phyloP scores from a whole-genome alignment of 2,797 vertebrate genomes.

The Spinus olivaceus region DNA sequence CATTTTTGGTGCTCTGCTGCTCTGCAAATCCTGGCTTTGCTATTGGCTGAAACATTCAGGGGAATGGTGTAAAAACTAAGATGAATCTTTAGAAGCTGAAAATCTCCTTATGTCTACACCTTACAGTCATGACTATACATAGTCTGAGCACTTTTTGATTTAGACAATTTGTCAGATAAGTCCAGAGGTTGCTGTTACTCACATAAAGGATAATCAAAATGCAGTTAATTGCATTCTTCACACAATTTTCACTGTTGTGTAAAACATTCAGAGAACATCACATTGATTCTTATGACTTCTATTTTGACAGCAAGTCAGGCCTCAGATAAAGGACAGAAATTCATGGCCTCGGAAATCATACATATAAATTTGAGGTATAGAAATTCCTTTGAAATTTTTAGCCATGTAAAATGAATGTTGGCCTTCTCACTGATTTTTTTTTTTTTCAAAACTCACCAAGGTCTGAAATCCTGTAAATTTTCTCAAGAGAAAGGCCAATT shows the following conservation, averaged over 20 bases:
- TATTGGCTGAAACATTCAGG: neutral
- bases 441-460: neutral
- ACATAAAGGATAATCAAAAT: neutral
- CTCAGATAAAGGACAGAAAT: neutral
- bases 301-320: neutral
- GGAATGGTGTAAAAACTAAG: constrained; percentile 17
- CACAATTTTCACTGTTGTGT: neutral
- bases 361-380: neutral
- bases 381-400: neutral
- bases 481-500: neutral
- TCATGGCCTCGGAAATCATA: neutral
- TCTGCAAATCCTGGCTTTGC: constrained; percentile 18
- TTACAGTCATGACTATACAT: neutral
- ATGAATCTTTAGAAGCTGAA: neutral
- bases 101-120: neutral
- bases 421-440: neutral
- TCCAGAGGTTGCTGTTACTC: neutral
- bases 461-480: neutral
- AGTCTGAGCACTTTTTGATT: neutral
- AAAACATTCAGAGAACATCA: neutral
- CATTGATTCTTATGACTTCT: neutral
- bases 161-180: neutral
- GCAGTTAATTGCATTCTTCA: neutral
- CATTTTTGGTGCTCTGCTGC: neutral
- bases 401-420: neutral